Base-by-base conservation (phyloP, 2,113 vertebrate species). In the Meles meles region DNA sequence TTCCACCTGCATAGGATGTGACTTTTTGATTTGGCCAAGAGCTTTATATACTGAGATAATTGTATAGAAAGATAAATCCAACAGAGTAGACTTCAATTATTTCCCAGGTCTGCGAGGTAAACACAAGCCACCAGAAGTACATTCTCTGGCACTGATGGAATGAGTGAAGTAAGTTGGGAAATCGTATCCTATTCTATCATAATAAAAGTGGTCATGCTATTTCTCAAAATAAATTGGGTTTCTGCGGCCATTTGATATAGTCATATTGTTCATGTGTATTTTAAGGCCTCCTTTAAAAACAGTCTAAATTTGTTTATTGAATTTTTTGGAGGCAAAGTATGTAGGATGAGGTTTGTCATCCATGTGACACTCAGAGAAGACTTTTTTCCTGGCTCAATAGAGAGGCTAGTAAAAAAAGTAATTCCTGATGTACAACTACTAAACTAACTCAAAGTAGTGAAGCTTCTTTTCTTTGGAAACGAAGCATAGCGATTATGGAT, bases 251-350 rank as follows among this genome's bases (percentile, higher is more conserved):
- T 80, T 37, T 88, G 25, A 77, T 47, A 1, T 88, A 76, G 10
- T 93, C 9, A 65, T 44, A 74, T 83, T 95, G 76, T 57, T 49
- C 63, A 81, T 18, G 57, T 34, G 17, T 74, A 95, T 80, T 84
- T 93, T 72, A 94, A 94, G 59, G n/a, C 37, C 15, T 89, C 52
- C 76, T 86, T 97, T 71, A 93, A 74, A 97, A 93, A 90, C 59
- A 79, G 49, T 84, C 25, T 88, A 69, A 67, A 80, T 79, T 80
- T 61, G 49, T 72, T 80, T 84, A 76, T 57, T 81, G 85, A 67
- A 37, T 44, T 55, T 79, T 92, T 71, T 15, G 67, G 47, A 15
- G n/a, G 29, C 94, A 84, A 96, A n/a, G 8, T 71, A 49, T 71
- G 5, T 63, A 88, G 23, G 55, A 80, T 85, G 69, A 79, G 81